phyloP scores from a whole-genome alignment of 2,113 vertebrate genomes.

The Thomomys bottae region DNA sequence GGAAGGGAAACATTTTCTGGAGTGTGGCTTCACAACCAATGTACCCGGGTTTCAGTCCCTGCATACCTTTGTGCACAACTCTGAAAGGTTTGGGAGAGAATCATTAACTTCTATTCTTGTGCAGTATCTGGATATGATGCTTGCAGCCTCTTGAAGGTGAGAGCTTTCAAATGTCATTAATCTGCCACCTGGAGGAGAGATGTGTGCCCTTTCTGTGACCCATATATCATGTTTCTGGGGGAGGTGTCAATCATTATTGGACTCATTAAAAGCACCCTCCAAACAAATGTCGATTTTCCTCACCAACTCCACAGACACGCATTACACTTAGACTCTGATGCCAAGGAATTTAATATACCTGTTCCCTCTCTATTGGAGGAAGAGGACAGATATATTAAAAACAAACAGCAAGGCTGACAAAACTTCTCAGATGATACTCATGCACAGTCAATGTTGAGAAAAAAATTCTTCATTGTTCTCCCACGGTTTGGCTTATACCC shows the following conservation, averaged over 20 bases:
- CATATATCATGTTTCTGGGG: slow-evolving; percentile 29
- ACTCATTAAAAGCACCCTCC: slow-evolving; percentile 71
- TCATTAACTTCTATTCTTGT: slow-evolving; percentile 41
- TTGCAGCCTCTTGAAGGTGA: slow-evolving; percentile 39
- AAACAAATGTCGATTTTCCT: slow-evolving; percentile 65
- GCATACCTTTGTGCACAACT: neutral
- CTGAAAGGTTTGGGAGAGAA: neutral
- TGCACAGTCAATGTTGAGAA: neutral
- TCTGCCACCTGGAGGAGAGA: slow-evolving; percentile 61
- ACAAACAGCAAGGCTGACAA: slow-evolving; percentile 53
- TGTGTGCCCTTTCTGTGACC: neutral
- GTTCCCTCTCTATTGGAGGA: slow-evolving; percentile 52
- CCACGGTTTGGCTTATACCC: neutral
- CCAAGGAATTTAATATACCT: slow-evolving; percentile 73
- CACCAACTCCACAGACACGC: slow-evolving; percentile 47
- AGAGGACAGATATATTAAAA: slow-evolving; percentile 73
- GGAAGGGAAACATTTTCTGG: neutral
- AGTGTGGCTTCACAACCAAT: neutral
- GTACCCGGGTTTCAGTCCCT: neutral
- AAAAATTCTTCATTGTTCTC: neutral
- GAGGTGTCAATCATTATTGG: slow-evolving; percentile 74
- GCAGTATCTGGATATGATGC: neutral
- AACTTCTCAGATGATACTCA: slow-evolving; percentile 33
- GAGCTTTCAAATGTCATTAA: slow-evolving; percentile 69
- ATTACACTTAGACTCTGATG: slow-evolving; percentile 55